phyloP scores from a whole-genome alignment of 2,113 vertebrate genomes.

The Eptesicus fuscus region DNA sequence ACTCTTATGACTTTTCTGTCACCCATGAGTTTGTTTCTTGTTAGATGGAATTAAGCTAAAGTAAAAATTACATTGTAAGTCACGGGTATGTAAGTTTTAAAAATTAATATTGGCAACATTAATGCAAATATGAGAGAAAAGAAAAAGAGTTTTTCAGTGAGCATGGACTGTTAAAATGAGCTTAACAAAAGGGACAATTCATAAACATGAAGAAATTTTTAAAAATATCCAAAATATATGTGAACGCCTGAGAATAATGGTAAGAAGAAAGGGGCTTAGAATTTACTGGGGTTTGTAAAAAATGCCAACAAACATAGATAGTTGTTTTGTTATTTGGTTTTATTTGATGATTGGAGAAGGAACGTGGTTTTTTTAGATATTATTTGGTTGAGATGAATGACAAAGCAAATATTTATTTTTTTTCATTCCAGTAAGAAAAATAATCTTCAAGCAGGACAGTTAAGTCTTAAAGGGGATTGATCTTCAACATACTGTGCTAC shows the following conservation, averaged over 20 bases:
- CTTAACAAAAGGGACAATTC: not conserved
- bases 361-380: not conserved
- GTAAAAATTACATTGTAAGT: conserved; percentile 3
- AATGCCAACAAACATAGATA: not conserved
- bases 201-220: not conserved
- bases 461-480: not conserved
- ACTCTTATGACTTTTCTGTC: not conserved
- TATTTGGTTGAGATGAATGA: not conserved
- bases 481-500: not conserved
- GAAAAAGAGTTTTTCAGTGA: not conserved
- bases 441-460: not conserved
- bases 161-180: not conserved
- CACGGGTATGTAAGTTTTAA: not conserved
- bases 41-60: not conserved
- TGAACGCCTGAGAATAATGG: not conserved
- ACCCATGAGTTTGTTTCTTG: not conserved
- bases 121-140: not conserved
- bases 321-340: not conserved
- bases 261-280: not conserved
- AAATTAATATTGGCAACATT: conserved; percentile 3
- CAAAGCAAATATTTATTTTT: not conserved
- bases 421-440: not conserved
- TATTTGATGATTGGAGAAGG: not conserved
- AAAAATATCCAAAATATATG: not conserved
- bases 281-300: not conserved